These are phyloP conservation scores for Taenaris catops DNA, from an alignment of 2,888 invertebrate species.

Conservation along the genomic window DNA sequence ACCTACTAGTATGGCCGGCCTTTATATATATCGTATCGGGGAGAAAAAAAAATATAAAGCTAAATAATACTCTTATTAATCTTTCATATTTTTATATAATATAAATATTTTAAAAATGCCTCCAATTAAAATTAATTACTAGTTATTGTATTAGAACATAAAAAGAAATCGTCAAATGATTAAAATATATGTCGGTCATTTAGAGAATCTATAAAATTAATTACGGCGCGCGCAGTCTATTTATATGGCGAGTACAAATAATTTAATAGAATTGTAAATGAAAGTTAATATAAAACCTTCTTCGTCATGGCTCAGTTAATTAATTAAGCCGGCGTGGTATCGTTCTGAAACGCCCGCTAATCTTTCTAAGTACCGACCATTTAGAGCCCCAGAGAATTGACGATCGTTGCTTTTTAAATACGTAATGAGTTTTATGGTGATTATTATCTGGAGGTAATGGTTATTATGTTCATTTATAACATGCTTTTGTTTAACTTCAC, in stretches of 20 bases:
- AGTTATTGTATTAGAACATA: no score
- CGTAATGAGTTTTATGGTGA: slow-evolving; percentile 9
- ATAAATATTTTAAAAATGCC: no score
- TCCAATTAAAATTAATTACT: no score
- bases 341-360: slow-evolving; percentile 44
- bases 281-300: slow-evolving; percentile 12
- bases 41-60: no score
- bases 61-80: no score
- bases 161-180: no score
- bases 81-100: no score
- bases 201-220: not conserved
- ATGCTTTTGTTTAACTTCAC: no score
- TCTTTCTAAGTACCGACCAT: slow-evolving; percentile 42
- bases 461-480: slow-evolving; percentile 4
- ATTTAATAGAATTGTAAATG: slow-evolving; percentile 13
- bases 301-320: slow-evolving; percentile 44
- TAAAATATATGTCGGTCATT: no score
- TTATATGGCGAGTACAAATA: slow-evolving; percentile 3
- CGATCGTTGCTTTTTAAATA: slow-evolving; percentile 17
- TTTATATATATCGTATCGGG: no score
- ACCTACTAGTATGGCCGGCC: no score
- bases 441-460: slow-evolving; percentile 18
- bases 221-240: not conserved
- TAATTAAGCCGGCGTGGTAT: slow-evolving; percentile 41
- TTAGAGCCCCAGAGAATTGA: slow-evolving; percentile 12